These are phyloP conservation scores for Antechinus flavipes DNA, from an alignment of 2,113 vertebrate genomes.

Conservation along the genomic window DNA sequence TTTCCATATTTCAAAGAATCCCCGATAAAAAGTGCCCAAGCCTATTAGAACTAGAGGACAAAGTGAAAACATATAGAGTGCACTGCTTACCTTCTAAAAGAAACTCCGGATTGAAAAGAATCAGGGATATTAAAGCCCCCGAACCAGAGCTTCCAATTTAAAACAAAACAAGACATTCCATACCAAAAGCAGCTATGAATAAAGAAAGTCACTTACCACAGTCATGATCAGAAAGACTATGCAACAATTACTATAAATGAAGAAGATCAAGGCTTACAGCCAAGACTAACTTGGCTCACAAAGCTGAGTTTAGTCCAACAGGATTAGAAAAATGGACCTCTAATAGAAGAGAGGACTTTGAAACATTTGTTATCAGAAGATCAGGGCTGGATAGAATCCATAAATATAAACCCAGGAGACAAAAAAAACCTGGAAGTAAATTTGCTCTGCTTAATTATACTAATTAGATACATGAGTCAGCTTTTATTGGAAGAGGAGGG, in stretches of 20 bases:
- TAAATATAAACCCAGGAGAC: background rate
- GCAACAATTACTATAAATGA: background rate
- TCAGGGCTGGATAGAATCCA: background rate
- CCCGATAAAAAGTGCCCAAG: background rate
- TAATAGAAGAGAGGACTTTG: background rate
- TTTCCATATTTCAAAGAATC: background rate
- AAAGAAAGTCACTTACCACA: background rate
- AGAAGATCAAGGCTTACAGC: background rate
- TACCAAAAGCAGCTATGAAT: background rate
- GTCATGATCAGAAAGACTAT: background rate
- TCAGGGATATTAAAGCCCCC: background rate
- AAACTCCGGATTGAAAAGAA: background rate
- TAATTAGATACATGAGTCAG: background rate
- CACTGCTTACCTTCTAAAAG: background rate
- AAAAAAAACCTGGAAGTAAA: background rate
- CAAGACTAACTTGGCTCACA: background rate
- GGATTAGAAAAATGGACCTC: background rate
- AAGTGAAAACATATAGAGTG: background rate
- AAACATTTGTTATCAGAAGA: background rate
- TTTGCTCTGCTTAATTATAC: background rate
- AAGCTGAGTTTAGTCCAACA: background rate
- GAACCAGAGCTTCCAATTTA: background rate
- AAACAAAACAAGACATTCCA: background rate
- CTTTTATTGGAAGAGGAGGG: background rate
- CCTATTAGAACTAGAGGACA: background rate